Evolutionary conservation across 1,140 invertebrate genomes (phyloP).

Genomic region (Plectrocnemia conspersa): DNA sequence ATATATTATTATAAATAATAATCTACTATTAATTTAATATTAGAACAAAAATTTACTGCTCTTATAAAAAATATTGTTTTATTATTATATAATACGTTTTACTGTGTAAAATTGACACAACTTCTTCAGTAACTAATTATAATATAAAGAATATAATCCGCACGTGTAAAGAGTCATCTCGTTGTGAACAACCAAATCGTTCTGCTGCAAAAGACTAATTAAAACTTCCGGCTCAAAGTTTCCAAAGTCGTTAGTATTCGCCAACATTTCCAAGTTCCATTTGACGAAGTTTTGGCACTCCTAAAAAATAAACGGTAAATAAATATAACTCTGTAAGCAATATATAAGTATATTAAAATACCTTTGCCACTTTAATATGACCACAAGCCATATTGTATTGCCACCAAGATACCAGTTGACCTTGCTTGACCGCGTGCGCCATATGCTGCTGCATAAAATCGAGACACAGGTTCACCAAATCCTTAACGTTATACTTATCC

Average conservation of each 20-base stretch:
- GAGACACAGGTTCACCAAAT: conserved; percentile 76
- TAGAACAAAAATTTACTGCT: no score
- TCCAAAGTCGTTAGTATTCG: conserved; percentile 72
- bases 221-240: conserved; percentile 80
- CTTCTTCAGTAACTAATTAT: no score
- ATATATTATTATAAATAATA: no score
- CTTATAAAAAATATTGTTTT: no score
- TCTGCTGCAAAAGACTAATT: conserved; percentile 71
- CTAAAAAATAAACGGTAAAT: conserved; percentile 38
- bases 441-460: conserved; percentile 86
- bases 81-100: no score
- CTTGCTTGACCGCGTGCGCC: conserved; percentile 72
- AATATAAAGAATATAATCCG: no score
- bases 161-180: conserved; percentile 80
- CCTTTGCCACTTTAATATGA: conserved; percentile 69
- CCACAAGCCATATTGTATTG: conserved; percentile 82
- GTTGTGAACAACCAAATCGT: conserved; percentile 84
- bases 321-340: background rate
- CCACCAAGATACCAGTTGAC: conserved; percentile 82
- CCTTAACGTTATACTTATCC: conserved; percentile 93
- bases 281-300: conserved; percentile 81
- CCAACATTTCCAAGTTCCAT: conserved; percentile 85
- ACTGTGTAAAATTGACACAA: no score
- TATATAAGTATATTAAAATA: conserved; percentile 38
- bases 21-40: no score